Percentiles rank a stretch among this genome's conserved stretches.
Conservation (phyloP, 2,113 vertebrate species). For the Aptenodytes forsteri region DNA sequence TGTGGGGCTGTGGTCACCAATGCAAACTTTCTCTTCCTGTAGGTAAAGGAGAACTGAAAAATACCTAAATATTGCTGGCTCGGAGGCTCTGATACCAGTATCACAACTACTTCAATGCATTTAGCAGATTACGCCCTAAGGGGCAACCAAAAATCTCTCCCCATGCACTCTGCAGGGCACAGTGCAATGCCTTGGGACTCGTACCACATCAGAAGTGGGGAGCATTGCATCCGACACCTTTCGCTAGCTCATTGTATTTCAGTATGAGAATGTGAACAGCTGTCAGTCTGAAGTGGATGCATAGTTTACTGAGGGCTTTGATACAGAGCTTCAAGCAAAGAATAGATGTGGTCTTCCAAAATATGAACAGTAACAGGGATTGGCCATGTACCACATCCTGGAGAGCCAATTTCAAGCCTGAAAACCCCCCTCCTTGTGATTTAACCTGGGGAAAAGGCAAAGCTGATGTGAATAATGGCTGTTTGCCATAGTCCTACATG, state of each 20-base stretch:
- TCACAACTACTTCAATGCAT: not conserved
- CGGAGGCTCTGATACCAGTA: not conserved
- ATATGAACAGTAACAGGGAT: not conserved
- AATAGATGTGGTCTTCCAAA: not conserved
- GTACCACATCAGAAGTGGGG: accelerated
- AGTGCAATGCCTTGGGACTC: not conserved
- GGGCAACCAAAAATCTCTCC: not conserved
- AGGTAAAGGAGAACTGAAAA: not conserved
- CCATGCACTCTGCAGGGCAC: not conserved
- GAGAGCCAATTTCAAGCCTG: not conserved
- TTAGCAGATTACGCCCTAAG: not conserved
- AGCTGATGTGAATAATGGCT: not conserved
- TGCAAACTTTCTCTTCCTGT: not conserved
- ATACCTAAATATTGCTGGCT: not conserved
- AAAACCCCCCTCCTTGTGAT: not conserved
- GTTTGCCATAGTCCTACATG: not conserved
- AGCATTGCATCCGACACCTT: not conserved
- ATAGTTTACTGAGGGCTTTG: not conserved
- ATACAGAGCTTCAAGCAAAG: not conserved
- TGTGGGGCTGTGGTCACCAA: not conserved
- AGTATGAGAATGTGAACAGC: accelerated
- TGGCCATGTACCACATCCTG: not conserved
- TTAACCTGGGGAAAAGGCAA: not conserved
- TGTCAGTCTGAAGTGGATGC: not conserved
- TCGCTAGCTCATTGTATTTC: not conserved